Percentiles rank a stretch among this genome's conserved stretches.
These are phyloP conservation scores for Drosophila dunni DNA, from an alignment of 1,140 invertebrate species.

Conservation along the genomic window DNA sequence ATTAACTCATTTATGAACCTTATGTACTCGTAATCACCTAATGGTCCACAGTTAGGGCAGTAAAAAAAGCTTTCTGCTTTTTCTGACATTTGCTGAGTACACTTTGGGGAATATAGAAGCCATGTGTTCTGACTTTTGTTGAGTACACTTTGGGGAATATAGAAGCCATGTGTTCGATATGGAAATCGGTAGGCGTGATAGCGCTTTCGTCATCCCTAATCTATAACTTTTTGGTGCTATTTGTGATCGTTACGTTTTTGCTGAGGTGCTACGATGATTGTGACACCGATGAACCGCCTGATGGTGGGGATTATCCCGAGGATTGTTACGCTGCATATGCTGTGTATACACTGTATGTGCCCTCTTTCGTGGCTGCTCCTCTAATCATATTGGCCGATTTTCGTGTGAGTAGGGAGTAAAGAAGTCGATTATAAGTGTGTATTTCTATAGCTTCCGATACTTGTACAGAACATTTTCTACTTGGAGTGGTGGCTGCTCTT, in stretches of 20 bases:
- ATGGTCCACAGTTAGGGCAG: not conserved
- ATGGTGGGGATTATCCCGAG: not conserved
- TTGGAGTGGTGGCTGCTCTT: conserved; percentile 42
- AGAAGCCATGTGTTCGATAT: conserved; percentile 12
- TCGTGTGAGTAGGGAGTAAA: not conserved
- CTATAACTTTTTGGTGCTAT: conserved; percentile 16
- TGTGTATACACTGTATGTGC: conserved; percentile 18
- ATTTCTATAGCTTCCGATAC: too few relatives aligned
- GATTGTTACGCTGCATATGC: conserved; percentile 15
- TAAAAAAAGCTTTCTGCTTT: not conserved
- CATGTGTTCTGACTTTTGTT: conserved; percentile 11
- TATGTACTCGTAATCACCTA: conserved; percentile 1
- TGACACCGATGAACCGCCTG: not conserved
- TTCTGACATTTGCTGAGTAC: not conserved
- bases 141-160: not conserved
- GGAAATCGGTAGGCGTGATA: conserved; percentile 25
- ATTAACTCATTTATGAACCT: not conserved
- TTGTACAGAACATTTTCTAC: conserved; percentile 22
- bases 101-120: not conserved
- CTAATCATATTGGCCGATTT: conserved; percentile 26
- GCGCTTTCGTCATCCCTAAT: conserved; percentile 16
- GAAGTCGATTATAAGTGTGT: not conserved
- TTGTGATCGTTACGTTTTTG: conserved; percentile 3
- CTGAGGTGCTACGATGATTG: conserved; percentile 36
- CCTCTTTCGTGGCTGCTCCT: conserved; percentile 10